Percentiles rank a stretch among this genome's conserved stretches.
Conservation (phyloP, 1,140 invertebrate genomes). For the Vanessa tameamea region DNA sequence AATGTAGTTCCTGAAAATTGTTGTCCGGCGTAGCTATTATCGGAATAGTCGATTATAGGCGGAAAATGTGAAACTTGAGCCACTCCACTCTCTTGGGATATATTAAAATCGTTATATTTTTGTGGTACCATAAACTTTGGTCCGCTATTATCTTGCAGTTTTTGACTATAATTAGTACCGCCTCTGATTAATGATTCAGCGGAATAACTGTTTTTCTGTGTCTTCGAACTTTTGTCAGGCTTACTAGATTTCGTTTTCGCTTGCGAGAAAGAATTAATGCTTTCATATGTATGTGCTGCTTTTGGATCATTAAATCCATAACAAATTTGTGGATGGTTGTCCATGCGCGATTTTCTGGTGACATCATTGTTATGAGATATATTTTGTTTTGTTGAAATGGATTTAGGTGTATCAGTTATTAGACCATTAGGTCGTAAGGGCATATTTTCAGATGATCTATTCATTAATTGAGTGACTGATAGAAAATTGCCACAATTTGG, state of each 20-base stretch:
- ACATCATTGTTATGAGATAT: conserved; percentile 51
- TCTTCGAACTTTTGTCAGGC: conserved; percentile 64
- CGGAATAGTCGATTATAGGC: conserved; percentile 70
- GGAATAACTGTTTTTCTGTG: conserved; percentile 74
- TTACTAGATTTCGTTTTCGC: conserved; percentile 63
- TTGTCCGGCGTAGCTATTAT: conserved; percentile 67
- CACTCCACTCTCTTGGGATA: conserved; percentile 61
- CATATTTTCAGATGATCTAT: conserved; percentile 68
- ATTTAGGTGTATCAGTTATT: conserved; percentile 55
- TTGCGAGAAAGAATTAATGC: conserved; percentile 58
- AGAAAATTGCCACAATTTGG: conserved; percentile 73
- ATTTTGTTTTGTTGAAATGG: conserved; percentile 55
- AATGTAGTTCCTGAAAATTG: conserved; percentile 71
- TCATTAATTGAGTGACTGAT: conserved; percentile 75
- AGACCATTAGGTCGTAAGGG: conserved; percentile 56
- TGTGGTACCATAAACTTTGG: conserved; percentile 65
- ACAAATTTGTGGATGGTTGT: conserved; percentile 61
- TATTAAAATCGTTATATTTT: conserved; percentile 67
- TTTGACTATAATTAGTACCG: conserved; percentile 63
- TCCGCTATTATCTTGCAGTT: conserved; percentile 56
- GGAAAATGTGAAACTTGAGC: conserved; percentile 76
- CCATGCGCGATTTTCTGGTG: conserved; percentile 57
- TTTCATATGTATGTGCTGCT: conserved; percentile 56
- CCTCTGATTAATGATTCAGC: conserved; percentile 72
- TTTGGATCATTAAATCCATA: conserved; percentile 70